A percentile compares a stretch with the other conserved stretches of the same genome.
Conservation (phyloP, 2,888 invertebrate genomes). For the Sarcophaga carnaria region DNA sequence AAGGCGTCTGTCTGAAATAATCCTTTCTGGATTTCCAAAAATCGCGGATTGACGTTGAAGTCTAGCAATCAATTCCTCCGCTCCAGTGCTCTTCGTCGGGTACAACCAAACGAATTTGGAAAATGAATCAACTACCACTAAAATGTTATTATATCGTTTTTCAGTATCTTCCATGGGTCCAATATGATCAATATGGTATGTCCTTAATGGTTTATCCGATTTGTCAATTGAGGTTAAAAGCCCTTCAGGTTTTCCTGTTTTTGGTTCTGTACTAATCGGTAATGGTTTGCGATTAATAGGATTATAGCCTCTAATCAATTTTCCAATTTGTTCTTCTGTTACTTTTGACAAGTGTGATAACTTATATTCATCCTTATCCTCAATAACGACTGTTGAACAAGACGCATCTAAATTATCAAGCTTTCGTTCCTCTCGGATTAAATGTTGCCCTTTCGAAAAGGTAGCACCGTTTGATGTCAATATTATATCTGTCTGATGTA, state of each 20-base stretch:
- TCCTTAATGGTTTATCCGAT: constrained; percentile 75
- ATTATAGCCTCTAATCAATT: too few species aligned
- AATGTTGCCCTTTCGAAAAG: background rate
- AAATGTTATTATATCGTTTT: too few species aligned
- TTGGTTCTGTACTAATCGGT: constrained; percentile 22
- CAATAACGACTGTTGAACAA: background rate
- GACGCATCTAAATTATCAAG: too few species aligned
- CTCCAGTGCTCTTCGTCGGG: too few species aligned
- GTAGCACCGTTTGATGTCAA: background rate
- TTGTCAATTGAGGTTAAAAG: constrained; percentile 73
- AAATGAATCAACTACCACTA: too few species aligned
- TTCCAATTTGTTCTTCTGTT: background rate
- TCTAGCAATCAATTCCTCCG: too few species aligned
- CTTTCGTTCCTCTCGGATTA: background rate
- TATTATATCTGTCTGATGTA: background rate
- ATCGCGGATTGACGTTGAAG: too few species aligned
- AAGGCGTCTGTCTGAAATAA: too few species aligned
- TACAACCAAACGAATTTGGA: too few species aligned
- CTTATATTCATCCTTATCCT: background rate
- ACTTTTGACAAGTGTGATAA: background rate
- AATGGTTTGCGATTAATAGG: background rate
- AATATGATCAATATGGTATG: too few species aligned
- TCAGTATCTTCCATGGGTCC: too few species aligned
- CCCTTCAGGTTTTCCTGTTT: background rate
- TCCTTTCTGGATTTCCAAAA: too few species aligned